Conservation (phyloP, 2,888 invertebrate genomes). For the Priocnemis perturbator region DNA sequence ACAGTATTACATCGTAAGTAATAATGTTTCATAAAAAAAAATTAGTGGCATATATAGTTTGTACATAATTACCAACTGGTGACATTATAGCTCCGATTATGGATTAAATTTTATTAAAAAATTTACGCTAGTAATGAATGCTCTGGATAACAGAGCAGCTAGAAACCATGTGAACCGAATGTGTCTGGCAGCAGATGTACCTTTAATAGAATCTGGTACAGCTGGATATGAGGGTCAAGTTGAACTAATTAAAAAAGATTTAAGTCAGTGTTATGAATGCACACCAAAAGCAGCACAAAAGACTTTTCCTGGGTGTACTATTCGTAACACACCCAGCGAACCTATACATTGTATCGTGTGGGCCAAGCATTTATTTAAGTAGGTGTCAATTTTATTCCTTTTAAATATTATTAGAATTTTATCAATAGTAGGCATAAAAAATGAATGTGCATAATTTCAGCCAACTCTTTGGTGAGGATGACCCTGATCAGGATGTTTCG, state of each 20-base stretch:
- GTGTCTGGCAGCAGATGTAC: slow-evolving; percentile 96
- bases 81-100: slow-evolving; percentile 85
- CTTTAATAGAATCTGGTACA: slow-evolving; percentile 97
- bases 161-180: slow-evolving; percentile 99
- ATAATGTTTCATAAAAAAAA: background rate
- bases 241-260: slow-evolving; percentile 89
- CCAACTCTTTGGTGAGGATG: slow-evolving; percentile 97
- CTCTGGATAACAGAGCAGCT: slow-evolving; percentile 96
- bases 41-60: background rate
- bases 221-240: slow-evolving; percentile 98
- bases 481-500: slow-evolving; percentile 98
- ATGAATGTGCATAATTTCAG: slow-evolving; percentile 73
- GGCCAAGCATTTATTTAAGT: slow-evolving; percentile 99
- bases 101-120: slow-evolving; percentile 93
- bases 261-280: slow-evolving; percentile 98
- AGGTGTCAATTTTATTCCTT: slow-evolving; percentile 67
- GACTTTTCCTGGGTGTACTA: slow-evolving; percentile 98
- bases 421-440: background rate
- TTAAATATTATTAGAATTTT: background rate
- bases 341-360: slow-evolving; percentile 99
- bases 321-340: slow-evolving; percentile 98
- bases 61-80: slow-evolving; percentile 2
- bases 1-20: slow-evolving; percentile 92
- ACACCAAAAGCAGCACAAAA: slow-evolving; percentile 93
- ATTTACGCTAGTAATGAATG: slow-evolving; percentile 95